phyloP scores from a whole-genome alignment of 2,888 invertebrate species.

The Linyphia triangularis region DNA sequence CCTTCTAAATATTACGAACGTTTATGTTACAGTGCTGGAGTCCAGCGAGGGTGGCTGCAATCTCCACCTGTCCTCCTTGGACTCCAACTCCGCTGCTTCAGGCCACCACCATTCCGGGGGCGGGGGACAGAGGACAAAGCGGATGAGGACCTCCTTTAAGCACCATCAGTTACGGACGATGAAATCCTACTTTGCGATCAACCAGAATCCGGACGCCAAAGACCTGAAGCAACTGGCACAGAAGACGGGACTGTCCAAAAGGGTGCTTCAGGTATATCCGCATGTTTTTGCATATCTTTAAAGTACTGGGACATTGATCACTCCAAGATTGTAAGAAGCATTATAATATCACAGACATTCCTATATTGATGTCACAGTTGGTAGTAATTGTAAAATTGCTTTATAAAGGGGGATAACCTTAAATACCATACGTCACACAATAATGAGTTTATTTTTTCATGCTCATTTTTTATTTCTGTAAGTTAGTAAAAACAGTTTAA shows the following conservation, averaged over 20 bases:
- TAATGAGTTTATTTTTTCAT: too few relatives aligned
- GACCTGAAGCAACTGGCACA: conserved; percentile 98
- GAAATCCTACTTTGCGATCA: conserved; percentile 99
- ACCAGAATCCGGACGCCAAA: conserved; percentile 99
- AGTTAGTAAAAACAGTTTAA: too few relatives aligned
- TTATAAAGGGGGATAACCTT: too few relatives aligned
- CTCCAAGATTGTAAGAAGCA: too few relatives aligned
- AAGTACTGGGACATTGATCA: too few relatives aligned
- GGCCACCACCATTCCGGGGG: neutral
- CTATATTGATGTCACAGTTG: too few relatives aligned
- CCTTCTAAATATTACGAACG: neutral
- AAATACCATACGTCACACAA: too few relatives aligned
- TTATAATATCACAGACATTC: too few relatives aligned
- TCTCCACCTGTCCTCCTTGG: conserved; percentile 69
- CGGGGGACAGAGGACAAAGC: conserved; percentile 84
- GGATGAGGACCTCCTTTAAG: conserved; percentile 99
- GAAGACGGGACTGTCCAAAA: conserved; percentile 99
- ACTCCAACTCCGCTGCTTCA: conserved; percentile 47
- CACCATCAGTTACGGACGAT: conserved; percentile 99
- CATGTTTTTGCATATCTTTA: too few relatives aligned
- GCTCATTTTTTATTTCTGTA: too few relatives aligned
- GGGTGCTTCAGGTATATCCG: conserved; percentile 93
- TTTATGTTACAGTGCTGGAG: conserved; percentile 71
- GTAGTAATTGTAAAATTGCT: too few relatives aligned
- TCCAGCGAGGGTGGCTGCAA: conserved; percentile 64